A percentile compares a stretch with the other conserved stretches of the same genome.
These are phyloP conservation scores for Hemicordylus capensis DNA, from an alignment of 2,113 vertebrate species.

Conservation along the genomic window DNA sequence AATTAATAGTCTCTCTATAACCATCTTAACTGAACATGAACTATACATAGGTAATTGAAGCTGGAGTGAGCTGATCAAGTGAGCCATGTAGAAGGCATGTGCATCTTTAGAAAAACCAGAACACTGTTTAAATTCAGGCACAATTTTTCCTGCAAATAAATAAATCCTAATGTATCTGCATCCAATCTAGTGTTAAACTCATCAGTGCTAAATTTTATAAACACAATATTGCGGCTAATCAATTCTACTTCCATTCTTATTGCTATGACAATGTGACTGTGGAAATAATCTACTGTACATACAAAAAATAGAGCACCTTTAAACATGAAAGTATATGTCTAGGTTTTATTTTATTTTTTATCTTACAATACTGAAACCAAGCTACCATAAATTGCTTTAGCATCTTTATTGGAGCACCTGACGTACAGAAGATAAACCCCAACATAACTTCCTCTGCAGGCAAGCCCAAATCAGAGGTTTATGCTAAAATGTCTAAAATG, in stretches of 20 bases:
- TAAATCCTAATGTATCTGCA: conserved; percentile 83
- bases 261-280: conserved; percentile 93
- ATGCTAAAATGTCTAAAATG: conserved; percentile 73
- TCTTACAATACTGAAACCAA: conserved; percentile 79
- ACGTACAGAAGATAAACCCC: conserved; percentile 57
- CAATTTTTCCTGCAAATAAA: conserved; percentile 91
- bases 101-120: conserved; percentile 78
- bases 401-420: conserved; percentile 65
- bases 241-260: conserved; percentile 85
- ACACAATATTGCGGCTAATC: conserved; percentile 80
- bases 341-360: conserved; percentile 71
- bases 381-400: conserved; percentile 67
- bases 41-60: conserved; percentile 73
- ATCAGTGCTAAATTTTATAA: conserved; percentile 80
- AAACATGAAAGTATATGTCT: conserved; percentile 85
- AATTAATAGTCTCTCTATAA: conserved; percentile 51
- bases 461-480: conserved; percentile 57
- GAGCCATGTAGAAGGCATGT: conserved; percentile 90
- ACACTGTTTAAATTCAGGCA: conserved; percentile 90
- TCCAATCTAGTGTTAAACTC: conserved; percentile 78
- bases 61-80: conserved; percentile 70
- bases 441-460: conserved; percentile 57
- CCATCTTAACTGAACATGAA: conserved; percentile 76
- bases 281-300: conserved; percentile 88
- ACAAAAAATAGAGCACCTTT: conserved; percentile 91